Percentiles rank a stretch among this genome's conserved stretches.
Conservation (phyloP, 2,888 invertebrate genomes). For the Cryptocephalus primarius region DNA sequence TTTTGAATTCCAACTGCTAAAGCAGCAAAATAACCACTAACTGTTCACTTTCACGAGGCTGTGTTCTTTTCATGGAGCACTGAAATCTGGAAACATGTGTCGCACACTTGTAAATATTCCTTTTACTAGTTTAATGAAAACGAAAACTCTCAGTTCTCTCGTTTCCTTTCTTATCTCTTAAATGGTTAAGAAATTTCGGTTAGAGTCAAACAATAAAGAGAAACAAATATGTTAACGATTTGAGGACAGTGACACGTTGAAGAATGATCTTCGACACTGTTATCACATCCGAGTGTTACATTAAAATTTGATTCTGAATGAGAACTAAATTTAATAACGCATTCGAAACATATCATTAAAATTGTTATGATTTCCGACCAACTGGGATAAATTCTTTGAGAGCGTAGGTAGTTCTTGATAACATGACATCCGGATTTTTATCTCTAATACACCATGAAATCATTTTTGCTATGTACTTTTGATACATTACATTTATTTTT, state of each 20-base stretch:
- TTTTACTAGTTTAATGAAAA: slow-evolving; percentile 1
- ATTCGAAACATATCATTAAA: slow-evolving; percentile 16
- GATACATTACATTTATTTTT: too few relatives aligned
- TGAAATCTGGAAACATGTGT: slow-evolving; percentile 17
- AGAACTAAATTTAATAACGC: slow-evolving; percentile 14
- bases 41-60: slow-evolving; percentile 4
- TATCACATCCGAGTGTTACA: slow-evolving; percentile 16
- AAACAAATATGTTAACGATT: slow-evolving; percentile 8
- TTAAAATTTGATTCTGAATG: slow-evolving; percentile 12
- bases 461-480: too few relatives aligned
- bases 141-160: not conserved
- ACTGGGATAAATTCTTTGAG: slow-evolving; percentile 23
- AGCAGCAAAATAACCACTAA: slow-evolving; percentile 4
- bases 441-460: slow-evolving; percentile 1
- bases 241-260: slow-evolving; percentile 24
- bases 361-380: slow-evolving; percentile 29
- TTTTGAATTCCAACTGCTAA: slow-evolving; percentile 1
- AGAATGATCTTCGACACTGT: slow-evolving; percentile 25
- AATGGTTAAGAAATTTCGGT: slow-evolving; percentile 15
- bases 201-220: slow-evolving; percentile 8
- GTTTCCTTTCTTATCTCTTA: slow-evolving; percentile 5
- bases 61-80: slow-evolving; percentile 12
- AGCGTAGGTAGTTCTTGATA: slow-evolving; percentile 19
- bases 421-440: slow-evolving; percentile 16
- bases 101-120: slow-evolving; percentile 16